Base-by-base conservation (phyloP, 1,140 invertebrate genomes). In the Kradibia gibbosae region DNA sequence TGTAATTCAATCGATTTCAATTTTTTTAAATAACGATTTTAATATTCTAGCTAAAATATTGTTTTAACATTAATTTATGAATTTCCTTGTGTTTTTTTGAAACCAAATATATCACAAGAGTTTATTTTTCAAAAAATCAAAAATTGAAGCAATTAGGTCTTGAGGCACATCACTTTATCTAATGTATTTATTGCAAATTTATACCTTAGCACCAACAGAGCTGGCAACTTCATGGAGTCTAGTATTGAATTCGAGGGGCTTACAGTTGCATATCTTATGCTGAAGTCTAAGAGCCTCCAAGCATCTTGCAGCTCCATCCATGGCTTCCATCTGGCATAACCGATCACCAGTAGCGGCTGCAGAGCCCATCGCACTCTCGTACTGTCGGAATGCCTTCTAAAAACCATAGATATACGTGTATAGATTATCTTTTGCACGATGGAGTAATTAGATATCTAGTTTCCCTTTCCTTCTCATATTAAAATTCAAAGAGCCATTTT, bases 291-390 rank as follows among this genome's bases (percentile, higher is more conserved):
- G 88, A 4, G 94, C 94, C 87, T 96, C 95, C 48, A 96, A 89
- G 85, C 96, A 96, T 45, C 95, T 91, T 0, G 95, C 96, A 0
- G 95, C 95, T 1, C 96, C 96, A 85, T 96, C 95, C 96, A 96
- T 96, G 0, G 95, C 95, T 87, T 96, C 95, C 95, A 96, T 96
- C 88, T 96, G 96, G 60, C 95, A 95, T 75, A 96, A 92, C 0
- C 95, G 92, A 90, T 96, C 96, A 4, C 95, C 95, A 84, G 96
- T 93, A 0, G 94, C 93, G 42, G 95, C 94, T 0, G 95, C 95
- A 0, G 95, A 95, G 1, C 95, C 95, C 95, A 96, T 96, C 1
- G 96, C 95, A 83, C 94, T 94, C 90, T 96, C 95, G 86, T 96
- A 96, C 87, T 96, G 95, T 28, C 95, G 93, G 86, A 94, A 95